Conservation (phyloP, 2,797 vertebrate genomes). For the Rhadinocentrus ornatus region DNA sequence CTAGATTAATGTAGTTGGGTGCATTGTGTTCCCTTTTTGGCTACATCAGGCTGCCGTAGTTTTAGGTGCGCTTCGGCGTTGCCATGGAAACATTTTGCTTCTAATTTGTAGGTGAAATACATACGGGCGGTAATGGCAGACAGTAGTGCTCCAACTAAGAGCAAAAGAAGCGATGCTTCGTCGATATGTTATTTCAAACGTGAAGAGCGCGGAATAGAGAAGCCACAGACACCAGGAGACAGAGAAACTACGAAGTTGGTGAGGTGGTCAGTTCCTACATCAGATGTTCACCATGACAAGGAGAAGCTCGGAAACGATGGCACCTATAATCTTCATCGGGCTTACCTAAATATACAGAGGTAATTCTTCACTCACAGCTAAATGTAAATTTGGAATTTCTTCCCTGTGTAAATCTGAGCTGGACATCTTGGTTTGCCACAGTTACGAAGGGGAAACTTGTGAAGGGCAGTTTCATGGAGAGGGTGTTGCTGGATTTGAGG, state of each 20-base stretch:
- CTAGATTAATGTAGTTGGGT: neutral
- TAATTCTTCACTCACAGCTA: constrained; percentile 41
- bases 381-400: neutral
- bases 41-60: constrained; percentile 37
- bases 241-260: neutral
- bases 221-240: neutral
- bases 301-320: neutral
- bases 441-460: constrained; percentile 86
- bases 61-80: constrained; percentile 37
- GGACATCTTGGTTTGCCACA: constrained; percentile 50
- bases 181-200: neutral
- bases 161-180: neutral
- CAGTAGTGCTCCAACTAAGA: neutral
- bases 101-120: no score
- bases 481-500: constrained; percentile 86
- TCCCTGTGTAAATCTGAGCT: neutral
- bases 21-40: constrained; percentile 28
- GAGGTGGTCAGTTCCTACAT: neutral
- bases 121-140: constrained; percentile 16
- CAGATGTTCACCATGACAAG: neutral
- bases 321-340: constrained; percentile 65
- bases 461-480: constrained; percentile 84
- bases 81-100: constrained; percentile 39
- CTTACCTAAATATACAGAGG: constrained; percentile 83
- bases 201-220: neutral